These are phyloP conservation scores for Druon quercuslanigerum DNA, from an alignment of 1,140 invertebrate species.

Conservation along the genomic window DNA sequence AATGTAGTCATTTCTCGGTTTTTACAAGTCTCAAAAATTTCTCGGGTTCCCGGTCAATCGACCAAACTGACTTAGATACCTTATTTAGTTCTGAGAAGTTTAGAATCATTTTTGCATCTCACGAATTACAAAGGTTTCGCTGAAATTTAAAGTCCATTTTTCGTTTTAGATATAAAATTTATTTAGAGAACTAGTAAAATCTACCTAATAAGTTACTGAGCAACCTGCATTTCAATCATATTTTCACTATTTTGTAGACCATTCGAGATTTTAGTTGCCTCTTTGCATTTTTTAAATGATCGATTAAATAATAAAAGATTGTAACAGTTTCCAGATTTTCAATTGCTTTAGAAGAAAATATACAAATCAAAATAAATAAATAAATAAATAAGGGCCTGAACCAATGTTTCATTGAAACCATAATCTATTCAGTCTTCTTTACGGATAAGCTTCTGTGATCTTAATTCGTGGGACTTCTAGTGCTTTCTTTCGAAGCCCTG, in stretches of 20 bases:
- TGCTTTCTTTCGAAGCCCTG: not conserved
- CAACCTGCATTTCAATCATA: not conserved
- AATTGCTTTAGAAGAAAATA: too few species aligned
- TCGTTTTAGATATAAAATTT: conserved; percentile 63
- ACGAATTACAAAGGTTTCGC: too few species aligned
- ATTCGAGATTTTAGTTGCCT: not conserved
- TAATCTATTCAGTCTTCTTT: not conserved
- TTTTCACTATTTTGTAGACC: not conserved
- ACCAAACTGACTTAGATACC: conserved; percentile 74
- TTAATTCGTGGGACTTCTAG: not conserved
- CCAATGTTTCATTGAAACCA: not conserved
- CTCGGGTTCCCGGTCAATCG: too few species aligned
- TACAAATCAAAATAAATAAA: not conserved
- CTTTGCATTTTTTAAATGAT: not conserved
- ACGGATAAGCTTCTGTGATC: not conserved
- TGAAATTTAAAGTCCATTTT: conserved; percentile 77
- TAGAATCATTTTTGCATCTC: conserved; percentile 20
- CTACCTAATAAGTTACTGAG: conserved; percentile 67
- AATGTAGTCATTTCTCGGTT: too few species aligned
- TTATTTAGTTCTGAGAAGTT: conserved; percentile 76
- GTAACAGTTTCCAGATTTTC: too few species aligned
- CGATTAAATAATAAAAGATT: too few species aligned
- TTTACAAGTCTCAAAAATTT: not conserved
- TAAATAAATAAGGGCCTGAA: not conserved
- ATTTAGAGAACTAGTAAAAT: not conserved